Evolutionary conservation across 2,888 invertebrate species (phyloP), one percentile per base, ranked within the genome.

Genomic region (Cyaniris semiargus): DNA sequence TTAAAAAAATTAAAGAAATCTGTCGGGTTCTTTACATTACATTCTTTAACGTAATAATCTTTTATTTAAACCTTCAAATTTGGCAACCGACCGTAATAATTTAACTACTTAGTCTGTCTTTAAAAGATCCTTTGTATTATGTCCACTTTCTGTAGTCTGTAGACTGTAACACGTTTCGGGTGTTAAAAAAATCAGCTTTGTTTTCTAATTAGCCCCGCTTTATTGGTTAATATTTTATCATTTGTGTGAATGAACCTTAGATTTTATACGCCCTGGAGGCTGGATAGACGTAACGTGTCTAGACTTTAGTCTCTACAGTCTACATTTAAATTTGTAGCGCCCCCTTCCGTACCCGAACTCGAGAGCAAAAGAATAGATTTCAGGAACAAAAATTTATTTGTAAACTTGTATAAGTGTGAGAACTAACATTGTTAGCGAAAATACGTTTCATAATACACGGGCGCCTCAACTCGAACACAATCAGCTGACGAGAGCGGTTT

Each of bases 401-500:
- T 71, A 38, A 71, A 74, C 21, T 23, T 74, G 27, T 74, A 1
- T 44, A 15, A 74, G 21, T 74, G 53, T 74, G 53, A 74, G 72
- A 70, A 76, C 53, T 71, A 53, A 38, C 76, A 58, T 76, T 74
- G 74, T 56, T 60, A 72, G 74, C 78, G 71, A 79, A 75, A 53
- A 76, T 66, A 27, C 75, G 58, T 76, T 56, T 71, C 81, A 76
- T 79, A 77, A 81, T 83, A 82, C 80, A 79, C 79, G 83, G 84
- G 84, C 82, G 84, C 84, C 84, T 84, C 84, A 82, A 80, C 79
- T 77, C 79, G 79, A 76, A 78, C 81, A 80, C 80, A 82, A 84
- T 84, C 84, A 85, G 84, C 84, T 85, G 85, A 84, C 81, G 77
- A 80, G 77, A 77, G 78, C 78, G 60, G 79, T 81, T 82, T 83